Evolutionary conservation across 1,140 invertebrate genomes (phyloP).

Genomic region (Drosophila equinoxialis): DNA sequence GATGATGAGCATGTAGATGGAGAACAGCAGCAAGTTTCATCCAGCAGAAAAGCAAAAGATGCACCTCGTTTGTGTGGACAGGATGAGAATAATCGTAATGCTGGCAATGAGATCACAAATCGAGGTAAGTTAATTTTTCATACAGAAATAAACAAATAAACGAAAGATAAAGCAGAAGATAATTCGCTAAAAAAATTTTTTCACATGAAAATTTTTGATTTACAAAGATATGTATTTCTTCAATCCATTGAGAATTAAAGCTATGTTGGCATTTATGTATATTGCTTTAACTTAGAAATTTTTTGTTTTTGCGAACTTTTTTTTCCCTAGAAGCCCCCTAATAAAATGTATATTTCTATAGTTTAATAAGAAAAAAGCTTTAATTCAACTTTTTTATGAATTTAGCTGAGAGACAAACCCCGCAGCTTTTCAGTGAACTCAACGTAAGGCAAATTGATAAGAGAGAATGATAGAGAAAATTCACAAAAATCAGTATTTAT

Average conservation of each 20-base stretch:
- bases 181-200: no score
- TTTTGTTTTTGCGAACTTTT: no score
- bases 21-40: slow-evolving; percentile 17
- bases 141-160: no score
- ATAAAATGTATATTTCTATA: background rate
- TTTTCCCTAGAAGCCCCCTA: background rate
- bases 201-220: no score
- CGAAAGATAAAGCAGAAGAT: no score
- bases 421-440: background rate
- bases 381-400: background rate
- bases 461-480: no score
- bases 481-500: background rate
- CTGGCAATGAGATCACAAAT: slow-evolving; percentile 79
- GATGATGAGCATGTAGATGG: slow-evolving; percentile 51
- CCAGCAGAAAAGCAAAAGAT: slow-evolving; percentile 50
- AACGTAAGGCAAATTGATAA: background rate
- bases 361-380: slow-evolving; percentile 4
- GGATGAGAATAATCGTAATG: slow-evolving; percentile 81
- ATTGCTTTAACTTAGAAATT: no score
- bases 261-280: no score
- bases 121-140: slow-evolving; percentile 53
- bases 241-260: no score
- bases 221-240: no score
- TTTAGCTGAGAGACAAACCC: slow-evolving; percentile 15
- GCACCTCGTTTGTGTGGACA: slow-evolving; percentile 56